Conservation (phyloP, 2,888 invertebrate species). For the Lumbricus terrestris region DNA sequence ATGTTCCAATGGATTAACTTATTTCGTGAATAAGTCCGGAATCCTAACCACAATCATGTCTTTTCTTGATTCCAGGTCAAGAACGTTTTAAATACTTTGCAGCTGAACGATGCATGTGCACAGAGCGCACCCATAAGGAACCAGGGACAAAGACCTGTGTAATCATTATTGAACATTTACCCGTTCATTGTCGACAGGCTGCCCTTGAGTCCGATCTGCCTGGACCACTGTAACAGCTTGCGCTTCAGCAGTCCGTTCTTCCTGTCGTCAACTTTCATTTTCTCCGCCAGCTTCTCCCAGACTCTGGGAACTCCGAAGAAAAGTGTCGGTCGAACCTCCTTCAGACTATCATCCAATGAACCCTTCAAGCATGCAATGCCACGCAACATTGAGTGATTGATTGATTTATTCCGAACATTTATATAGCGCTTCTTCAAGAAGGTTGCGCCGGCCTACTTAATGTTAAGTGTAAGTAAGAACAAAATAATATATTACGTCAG, state of each 20-base stretch:
- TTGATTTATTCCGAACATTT: too few relatives aligned
- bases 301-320: slow-evolving; percentile 87
- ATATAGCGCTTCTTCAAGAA: too few relatives aligned
- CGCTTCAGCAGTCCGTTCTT: background rate
- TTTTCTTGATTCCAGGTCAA: background rate
- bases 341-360: slow-evolving; percentile 46
- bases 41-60: background rate
- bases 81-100: too few relatives aligned
- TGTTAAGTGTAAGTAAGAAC: too few relatives aligned
- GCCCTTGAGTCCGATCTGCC: background rate
- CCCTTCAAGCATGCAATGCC: slow-evolving; percentile 57
- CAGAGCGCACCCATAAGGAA: background rate
- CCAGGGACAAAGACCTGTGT: background rate
- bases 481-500: too few relatives aligned
- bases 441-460: too few relatives aligned
- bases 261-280: slow-evolving; percentile 66
- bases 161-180: background rate
- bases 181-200: slow-evolving; percentile 7
- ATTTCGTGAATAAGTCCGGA: too few relatives aligned
- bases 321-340: slow-evolving; percentile 74
- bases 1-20: too few relatives aligned
- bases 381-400: too few relatives aligned
- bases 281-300: slow-evolving; percentile 89
- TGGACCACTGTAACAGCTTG: background rate
- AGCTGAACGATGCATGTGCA: background rate